A percentile compares a stretch with the other conserved stretches of the same genome.
Conservation (phyloP, 2,888 invertebrate species). For the Stenichneumon culpator region DNA sequence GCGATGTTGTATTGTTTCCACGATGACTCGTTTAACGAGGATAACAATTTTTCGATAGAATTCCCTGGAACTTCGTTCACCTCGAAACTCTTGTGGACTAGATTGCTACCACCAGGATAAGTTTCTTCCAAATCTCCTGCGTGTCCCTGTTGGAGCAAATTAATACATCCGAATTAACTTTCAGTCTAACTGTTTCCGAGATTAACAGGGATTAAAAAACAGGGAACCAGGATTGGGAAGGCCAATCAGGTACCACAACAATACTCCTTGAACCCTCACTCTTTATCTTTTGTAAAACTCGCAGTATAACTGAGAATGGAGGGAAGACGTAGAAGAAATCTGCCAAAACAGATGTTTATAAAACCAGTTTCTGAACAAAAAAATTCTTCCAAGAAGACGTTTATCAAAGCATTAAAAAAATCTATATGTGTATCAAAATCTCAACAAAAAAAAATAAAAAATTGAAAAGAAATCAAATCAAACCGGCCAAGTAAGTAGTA, state of each 20-base stretch:
- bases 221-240: constrained; percentile 72
- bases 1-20: constrained; percentile 51
- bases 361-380: no score
- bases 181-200: constrained; percentile 5
- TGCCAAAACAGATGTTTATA: no score
- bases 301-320: constrained; percentile 40
- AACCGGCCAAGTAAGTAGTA: no score
- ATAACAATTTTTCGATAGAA: constrained; percentile 32
- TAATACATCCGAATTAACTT: neutral
- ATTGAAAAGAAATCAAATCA: no score
- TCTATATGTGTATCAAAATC: no score
- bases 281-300: constrained; percentile 43
- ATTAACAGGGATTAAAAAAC: constrained; percentile 39
- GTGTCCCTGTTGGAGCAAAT: constrained; percentile 50
- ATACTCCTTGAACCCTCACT: constrained; percentile 52
- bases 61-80: constrained; percentile 33
- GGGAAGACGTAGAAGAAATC: constrained; percentile 41
- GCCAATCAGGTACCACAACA: constrained; percentile 52
- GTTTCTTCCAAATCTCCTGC: constrained; percentile 63
- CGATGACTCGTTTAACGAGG: constrained; percentile 45
- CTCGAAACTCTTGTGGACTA: constrained; percentile 67
- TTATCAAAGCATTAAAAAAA: no score
- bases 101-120: constrained; percentile 66
- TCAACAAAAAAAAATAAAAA: no score
- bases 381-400: no score